Evolutionary conservation across 2,888 invertebrate species (phyloP).

Genomic region (Meiosimyza platycephala): DNA sequence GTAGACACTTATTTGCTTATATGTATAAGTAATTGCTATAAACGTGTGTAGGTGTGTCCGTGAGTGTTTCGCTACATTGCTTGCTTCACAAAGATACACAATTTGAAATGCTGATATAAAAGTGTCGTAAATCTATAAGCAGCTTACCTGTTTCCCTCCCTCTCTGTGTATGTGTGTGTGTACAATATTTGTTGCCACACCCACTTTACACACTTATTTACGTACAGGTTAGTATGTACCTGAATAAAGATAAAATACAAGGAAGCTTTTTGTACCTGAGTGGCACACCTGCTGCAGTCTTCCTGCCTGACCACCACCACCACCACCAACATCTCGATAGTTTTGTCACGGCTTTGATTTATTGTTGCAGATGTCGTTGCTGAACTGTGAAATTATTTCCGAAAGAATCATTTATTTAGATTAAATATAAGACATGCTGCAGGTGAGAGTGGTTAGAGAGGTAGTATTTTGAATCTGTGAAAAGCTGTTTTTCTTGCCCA

Average conservation of each 20-base stretch:
- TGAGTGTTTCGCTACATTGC: background rate
- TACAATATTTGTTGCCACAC: background rate
- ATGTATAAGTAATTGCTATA: too few species aligned
- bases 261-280: background rate
- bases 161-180: too few species aligned
- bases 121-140: background rate
- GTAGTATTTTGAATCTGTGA: too few species aligned
- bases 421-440: background rate
- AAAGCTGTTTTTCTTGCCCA: too few species aligned
- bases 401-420: background rate
- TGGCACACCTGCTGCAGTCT: background rate
- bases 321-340: background rate
- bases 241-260: background rate
- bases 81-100: background rate
- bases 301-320: background rate
- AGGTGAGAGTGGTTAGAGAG: too few species aligned
- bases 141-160: background rate
- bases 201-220: background rate
- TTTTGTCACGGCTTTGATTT: constrained; percentile 21
- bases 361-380: constrained; percentile 16
- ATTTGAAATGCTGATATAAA: background rate
- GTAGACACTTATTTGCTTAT: too few species aligned
- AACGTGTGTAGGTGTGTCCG: background rate
- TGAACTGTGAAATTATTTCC: constrained; percentile 25
- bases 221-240: background rate